phyloP scores from a whole-genome alignment of 2,113 vertebrate genomes.

The Pardalotus punctatus region DNA sequence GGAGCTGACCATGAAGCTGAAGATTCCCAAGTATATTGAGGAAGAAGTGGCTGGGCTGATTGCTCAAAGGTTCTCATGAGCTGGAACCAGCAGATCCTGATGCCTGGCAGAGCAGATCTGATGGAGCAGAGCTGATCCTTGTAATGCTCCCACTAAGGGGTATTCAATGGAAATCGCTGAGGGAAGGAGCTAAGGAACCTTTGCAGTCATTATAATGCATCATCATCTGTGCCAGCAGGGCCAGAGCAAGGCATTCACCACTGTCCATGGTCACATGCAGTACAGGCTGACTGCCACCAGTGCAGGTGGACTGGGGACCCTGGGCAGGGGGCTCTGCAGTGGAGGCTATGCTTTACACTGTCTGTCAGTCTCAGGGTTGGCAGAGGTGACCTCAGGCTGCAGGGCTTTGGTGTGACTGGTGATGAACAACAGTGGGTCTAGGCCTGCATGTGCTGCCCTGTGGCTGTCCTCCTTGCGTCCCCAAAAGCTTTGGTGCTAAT shows the following conservation, averaged over 20 bases:
- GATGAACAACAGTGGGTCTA: background rate
- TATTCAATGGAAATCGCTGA: background rate
- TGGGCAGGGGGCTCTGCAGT: accelerated
- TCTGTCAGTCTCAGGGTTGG: background rate
- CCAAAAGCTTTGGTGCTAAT: background rate
- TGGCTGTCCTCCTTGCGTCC: background rate
- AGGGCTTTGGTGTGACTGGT: background rate
- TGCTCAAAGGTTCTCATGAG: background rate
- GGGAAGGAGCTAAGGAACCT: background rate
- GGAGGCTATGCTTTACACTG: background rate
- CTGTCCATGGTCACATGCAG: background rate
- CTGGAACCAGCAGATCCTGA: background rate
- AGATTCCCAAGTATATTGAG: background rate
- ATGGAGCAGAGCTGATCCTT: accelerated
- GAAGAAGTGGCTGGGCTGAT: background rate
- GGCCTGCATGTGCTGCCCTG: background rate
- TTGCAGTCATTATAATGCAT: background rate
- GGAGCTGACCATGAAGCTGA: background rate
- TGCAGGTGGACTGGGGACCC: background rate
- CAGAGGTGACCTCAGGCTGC: background rate
- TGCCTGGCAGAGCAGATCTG: background rate
- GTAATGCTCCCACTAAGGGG: background rate
- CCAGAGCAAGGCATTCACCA: background rate
- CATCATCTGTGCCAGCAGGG: background rate
- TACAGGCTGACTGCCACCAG: background rate